These are phyloP conservation scores for Sebastes iracundus DNA, from an alignment of 2,797 vertebrate genomes.

Conservation along the genomic window DNA sequence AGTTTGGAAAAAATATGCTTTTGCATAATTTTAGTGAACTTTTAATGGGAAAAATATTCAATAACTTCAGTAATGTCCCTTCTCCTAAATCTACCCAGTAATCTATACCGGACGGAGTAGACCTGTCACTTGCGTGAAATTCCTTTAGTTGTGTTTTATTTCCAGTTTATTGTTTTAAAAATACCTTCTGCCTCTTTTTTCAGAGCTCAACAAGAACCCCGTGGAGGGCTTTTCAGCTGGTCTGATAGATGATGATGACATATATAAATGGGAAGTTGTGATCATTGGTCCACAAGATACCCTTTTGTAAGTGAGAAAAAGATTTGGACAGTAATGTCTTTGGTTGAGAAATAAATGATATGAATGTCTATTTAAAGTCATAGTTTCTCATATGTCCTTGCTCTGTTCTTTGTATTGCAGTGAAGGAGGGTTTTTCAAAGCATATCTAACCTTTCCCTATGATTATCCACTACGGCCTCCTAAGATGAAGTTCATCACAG, in stretches of 20 bases:
- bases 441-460: constrained; percentile 86
- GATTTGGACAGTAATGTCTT: neutral
- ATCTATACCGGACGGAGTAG: neutral
- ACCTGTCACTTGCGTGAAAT: neutral
- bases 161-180: neutral
- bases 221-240: constrained; percentile 88
- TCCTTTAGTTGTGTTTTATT: neutral
- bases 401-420: constrained; percentile 55
- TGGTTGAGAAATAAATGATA: neutral
- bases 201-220: constrained; percentile 88
- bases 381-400: neutral
- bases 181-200: neutral
- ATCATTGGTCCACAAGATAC: constrained; percentile 88
- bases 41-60: too few species aligned
- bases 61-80: neutral
- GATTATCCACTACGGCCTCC: constrained; percentile 87
- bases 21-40: too few species aligned
- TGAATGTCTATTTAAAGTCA: neutral
- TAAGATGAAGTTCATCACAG: constrained; percentile 89
- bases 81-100: neutral
- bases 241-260: constrained; percentile 85
- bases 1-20: too few species aligned
- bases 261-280: constrained; percentile 88
- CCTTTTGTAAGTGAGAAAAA: constrained; percentile 80
- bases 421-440: constrained; percentile 89